Evolutionary conservation across 2,113 vertebrate genomes (phyloP).

Genomic region (Zingel zingel): DNA sequence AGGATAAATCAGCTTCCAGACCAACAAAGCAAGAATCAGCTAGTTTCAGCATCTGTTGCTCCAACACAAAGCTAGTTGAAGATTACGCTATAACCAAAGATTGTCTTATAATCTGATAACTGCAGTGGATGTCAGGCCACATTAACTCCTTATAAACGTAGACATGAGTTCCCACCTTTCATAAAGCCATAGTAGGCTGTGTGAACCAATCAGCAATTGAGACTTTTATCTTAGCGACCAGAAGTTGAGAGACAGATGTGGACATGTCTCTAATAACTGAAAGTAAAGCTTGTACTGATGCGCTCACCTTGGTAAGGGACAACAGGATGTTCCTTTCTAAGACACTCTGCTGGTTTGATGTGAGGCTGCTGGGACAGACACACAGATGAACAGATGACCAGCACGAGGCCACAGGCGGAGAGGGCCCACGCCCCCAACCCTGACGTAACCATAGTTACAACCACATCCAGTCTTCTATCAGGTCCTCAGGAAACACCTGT

Average conservation of each 20-base stretch:
- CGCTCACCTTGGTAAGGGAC: conserved; percentile 67
- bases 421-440: conserved; percentile 62
- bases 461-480: conserved; percentile 54
- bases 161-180: too few relatives aligned
- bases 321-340: conserved; percentile 72
- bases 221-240: too few relatives aligned
- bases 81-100: too few relatives aligned
- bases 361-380: conserved; percentile 60
- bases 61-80: too few relatives aligned
- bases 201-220: too few relatives aligned
- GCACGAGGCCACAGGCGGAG: conserved; percentile 56
- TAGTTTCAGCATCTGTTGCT: too few relatives aligned
- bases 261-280: background rate
- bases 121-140: too few relatives aligned
- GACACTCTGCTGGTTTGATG: conserved; percentile 66
- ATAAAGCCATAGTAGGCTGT: too few relatives aligned
- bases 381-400: conserved; percentile 57
- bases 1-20: background rate
- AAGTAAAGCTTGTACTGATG: background rate
- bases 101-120: too few relatives aligned
- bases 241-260: background rate
- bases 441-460: conserved; percentile 69
- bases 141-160: too few relatives aligned
- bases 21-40: background rate
- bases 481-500: conserved; percentile 63